Conservation (phyloP, 2,113 vertebrate genomes). For the Oxygymnocypris stewartii region DNA sequence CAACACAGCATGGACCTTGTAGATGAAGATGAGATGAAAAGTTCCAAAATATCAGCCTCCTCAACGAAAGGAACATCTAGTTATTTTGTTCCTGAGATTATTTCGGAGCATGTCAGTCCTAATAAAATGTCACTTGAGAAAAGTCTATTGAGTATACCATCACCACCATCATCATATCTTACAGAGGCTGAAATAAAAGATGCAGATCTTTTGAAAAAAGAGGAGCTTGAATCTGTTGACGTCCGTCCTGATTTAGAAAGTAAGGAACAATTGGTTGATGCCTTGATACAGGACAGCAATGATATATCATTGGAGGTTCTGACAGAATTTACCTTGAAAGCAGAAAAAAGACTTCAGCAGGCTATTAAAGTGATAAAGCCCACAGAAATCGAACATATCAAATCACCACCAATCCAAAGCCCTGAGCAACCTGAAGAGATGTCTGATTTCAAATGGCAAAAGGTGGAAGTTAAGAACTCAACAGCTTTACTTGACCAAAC, state of each 20-base stretch:
- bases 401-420: constrained; percentile 10
- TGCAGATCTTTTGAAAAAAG: not conserved
- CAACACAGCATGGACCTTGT: constrained; percentile 47
- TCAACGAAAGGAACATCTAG: constrained; percentile 57
- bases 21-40: constrained; percentile 48
- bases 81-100: constrained; percentile 29
- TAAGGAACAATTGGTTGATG: constrained; percentile 17
- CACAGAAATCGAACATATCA: constrained; percentile 9
- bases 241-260: constrained; percentile 5
- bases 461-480: not conserved
- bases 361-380: constrained; percentile 63
- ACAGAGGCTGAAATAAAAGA: constrained; percentile 20
- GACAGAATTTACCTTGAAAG: constrained; percentile 64
- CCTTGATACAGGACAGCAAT: constrained; percentile 1
- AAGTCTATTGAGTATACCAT: not conserved
- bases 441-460: constrained; percentile 15
- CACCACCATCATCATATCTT: constrained; percentile 29
- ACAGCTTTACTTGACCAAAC: not conserved
- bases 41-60: constrained; percentile 37
- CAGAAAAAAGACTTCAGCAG: constrained; percentile 70
- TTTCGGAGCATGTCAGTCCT: constrained; percentile 55
- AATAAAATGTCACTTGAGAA: constrained; percentile 44
- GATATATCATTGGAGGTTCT: constrained; percentile 68
- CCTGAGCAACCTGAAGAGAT: not conserved
- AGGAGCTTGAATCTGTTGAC: constrained; percentile 3